A percentile compares a stretch with the other conserved stretches of the same genome.
Evolutionary conservation across 2,113 vertebrate genomes (phyloP).

Genomic region (Ellobius talpinus): DNA sequence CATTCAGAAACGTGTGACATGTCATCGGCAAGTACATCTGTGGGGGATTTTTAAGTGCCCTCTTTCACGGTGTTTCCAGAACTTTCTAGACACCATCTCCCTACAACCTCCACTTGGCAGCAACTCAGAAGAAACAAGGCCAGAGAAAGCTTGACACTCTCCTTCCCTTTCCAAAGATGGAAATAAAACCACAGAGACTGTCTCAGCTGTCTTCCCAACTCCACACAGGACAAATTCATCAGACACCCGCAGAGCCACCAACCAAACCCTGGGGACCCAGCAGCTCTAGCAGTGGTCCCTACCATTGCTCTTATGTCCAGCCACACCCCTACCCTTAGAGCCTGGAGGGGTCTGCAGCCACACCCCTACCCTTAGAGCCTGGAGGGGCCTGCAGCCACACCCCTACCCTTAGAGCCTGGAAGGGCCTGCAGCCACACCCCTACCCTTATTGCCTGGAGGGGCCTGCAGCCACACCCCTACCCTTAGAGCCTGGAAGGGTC

Average conservation of each 20-base stretch:
- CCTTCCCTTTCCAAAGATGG: not conserved
- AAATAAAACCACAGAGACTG: not conserved
- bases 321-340: not conserved
- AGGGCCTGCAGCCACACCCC: too few species aligned
- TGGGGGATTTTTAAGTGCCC: not conserved
- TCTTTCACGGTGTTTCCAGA: not conserved
- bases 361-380: not conserved
- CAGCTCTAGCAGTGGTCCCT: not conserved
- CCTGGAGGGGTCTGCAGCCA: not conserved
- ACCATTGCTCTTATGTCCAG: not conserved
- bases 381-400: not conserved
- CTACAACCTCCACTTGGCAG: not conserved
- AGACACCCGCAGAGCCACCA: not conserved
- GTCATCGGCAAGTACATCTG: not conserved
- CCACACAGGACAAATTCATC: rapidly evolving
- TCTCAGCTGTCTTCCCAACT: not conserved
- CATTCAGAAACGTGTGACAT: not conserved
- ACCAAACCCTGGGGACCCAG: not conserved
- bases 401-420: not conserved
- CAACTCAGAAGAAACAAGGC: not conserved
- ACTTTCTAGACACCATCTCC: not conserved
- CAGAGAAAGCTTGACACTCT: not conserved
- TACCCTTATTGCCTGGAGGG: too few species aligned
- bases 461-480: not conserved
- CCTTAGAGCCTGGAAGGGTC: not conserved